Evolutionary conservation across 2,888 invertebrate species (phyloP).

Genomic region (Holacanthella duospinosa): DNA sequence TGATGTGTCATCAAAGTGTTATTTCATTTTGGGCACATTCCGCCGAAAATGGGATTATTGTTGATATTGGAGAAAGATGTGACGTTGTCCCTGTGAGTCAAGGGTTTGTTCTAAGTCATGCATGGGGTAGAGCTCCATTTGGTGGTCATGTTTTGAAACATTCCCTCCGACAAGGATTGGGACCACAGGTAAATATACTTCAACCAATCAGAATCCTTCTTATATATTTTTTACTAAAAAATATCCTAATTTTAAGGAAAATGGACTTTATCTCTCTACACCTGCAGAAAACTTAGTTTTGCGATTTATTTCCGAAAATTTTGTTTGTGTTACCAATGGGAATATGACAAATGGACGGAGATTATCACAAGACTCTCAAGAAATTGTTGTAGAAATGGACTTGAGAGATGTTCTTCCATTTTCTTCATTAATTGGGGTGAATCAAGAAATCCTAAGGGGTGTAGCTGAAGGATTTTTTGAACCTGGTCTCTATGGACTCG

Average conservation of each 20-base stretch:
- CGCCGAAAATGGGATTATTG: constrained; percentile 50
- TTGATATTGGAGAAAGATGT: constrained; percentile 49
- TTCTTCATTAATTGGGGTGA: constrained; percentile 35
- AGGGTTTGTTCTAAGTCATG: constrained; percentile 35
- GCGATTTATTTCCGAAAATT: constrained; percentile 37
- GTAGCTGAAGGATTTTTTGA: constrained; percentile 48
- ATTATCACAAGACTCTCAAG: constrained; percentile 36
- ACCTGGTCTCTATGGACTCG: constrained; percentile 49
- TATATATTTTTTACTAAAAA: not conserved
- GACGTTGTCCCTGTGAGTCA: constrained; percentile 37
- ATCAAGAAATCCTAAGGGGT: constrained; percentile 34
- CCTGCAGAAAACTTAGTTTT: constrained; percentile 36
- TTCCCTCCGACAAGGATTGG: constrained; percentile 35
- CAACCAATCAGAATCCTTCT: no score
- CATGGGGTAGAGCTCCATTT: constrained; percentile 29
- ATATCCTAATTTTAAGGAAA: constrained; percentile 22
- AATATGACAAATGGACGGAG: constrained; percentile 23
- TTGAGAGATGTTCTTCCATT: constrained; percentile 35
- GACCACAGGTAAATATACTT: constrained; percentile 31
- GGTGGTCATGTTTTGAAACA: constrained; percentile 35
- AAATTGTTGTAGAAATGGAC: constrained; percentile 37
- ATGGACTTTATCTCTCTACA: constrained; percentile 36
- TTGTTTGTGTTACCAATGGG: constrained; percentile 31
- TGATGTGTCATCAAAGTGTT: constrained; percentile 45
- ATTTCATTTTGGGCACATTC: constrained; percentile 50